Conservation (phyloP, 2,113 vertebrate genomes). For the Ailuropoda melanoleuca region DNA sequence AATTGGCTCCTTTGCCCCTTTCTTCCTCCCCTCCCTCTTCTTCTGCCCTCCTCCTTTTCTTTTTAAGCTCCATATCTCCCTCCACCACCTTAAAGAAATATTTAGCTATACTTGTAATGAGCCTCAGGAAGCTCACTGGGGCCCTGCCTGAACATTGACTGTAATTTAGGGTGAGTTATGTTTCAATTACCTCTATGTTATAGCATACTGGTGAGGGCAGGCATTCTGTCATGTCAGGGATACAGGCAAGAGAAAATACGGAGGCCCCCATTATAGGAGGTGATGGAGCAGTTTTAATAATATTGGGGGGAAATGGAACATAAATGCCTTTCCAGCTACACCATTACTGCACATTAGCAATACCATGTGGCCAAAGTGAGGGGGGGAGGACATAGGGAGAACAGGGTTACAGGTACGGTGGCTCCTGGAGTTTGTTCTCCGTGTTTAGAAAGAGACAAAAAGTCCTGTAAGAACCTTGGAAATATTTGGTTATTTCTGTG, state of each 20-base stretch:
- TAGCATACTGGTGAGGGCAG: slow-evolving; percentile 86
- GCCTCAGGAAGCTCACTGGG: slow-evolving; percentile 82
- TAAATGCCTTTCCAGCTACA: slow-evolving; percentile 83
- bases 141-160: slow-evolving; percentile 84
- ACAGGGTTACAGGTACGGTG: slow-evolving; percentile 27
- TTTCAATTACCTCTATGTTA: slow-evolving; percentile 90
- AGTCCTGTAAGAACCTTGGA: slow-evolving; percentile 28
- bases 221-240: slow-evolving; percentile 88
- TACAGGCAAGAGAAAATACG: slow-evolving; percentile 85
- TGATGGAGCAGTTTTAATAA: slow-evolving; percentile 91
- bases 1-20: slow-evolving; percentile 64
- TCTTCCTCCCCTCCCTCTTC: not conserved
- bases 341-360: slow-evolving; percentile 86
- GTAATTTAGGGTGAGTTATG: slow-evolving; percentile 91
- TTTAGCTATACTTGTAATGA: slow-evolving; percentile 87
- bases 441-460: slow-evolving; percentile 22
- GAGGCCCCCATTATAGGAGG: slow-evolving; percentile 84
- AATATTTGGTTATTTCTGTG: slow-evolving; percentile 42
- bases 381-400: not conserved
- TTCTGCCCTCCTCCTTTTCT: not conserved
- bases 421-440: not conserved
- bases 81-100: slow-evolving; percentile 83
- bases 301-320: slow-evolving; percentile 83
- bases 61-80: slow-evolving; percentile 43
- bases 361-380: slow-evolving; percentile 18